Conservation (phyloP, 2,797 vertebrate genomes). For the Heteromormyrus szaboi region DNA sequence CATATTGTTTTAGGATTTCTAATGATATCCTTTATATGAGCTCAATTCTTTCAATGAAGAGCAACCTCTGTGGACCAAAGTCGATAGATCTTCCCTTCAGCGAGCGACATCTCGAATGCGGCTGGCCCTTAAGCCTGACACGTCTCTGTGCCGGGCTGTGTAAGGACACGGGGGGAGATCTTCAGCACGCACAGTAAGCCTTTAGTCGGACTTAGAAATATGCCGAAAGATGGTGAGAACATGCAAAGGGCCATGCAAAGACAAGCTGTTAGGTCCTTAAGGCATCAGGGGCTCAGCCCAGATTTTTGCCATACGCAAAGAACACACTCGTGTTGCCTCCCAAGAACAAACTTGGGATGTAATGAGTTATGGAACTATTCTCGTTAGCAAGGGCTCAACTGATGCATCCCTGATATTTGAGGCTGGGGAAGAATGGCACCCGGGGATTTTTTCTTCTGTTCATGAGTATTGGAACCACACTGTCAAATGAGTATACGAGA, state of each 20-base stretch:
- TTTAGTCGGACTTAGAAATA: constrained; percentile 47
- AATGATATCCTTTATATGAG: neutral
- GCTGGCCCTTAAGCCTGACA: constrained; percentile 28
- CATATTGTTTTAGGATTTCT: neutral
- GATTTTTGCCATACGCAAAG: neutral
- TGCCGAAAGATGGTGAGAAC: constrained; percentile 40
- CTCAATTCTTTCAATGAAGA: neutral
- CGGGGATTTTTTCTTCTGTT: neutral
- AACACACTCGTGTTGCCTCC: neutral
- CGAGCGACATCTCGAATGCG: neutral
- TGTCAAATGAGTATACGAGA: neutral
- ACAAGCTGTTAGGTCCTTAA: constrained; percentile 27
- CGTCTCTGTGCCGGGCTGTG: constrained; percentile 7
- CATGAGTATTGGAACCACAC: neutral
- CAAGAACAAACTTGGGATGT: neutral
- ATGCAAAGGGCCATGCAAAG: constrained; percentile 56
- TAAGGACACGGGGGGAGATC: constrained; percentile 16
- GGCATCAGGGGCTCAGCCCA: neutral
- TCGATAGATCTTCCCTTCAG: neutral
- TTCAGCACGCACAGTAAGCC: constrained; percentile 18
- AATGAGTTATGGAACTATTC: neutral
- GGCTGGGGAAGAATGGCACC: neutral
- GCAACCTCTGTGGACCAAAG: neutral
- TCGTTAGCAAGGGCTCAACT: neutral
- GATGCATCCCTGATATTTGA: neutral